phyloP scores from a whole-genome alignment of 2,888 invertebrate genomes.

The Zygaena filipendulae region DNA sequence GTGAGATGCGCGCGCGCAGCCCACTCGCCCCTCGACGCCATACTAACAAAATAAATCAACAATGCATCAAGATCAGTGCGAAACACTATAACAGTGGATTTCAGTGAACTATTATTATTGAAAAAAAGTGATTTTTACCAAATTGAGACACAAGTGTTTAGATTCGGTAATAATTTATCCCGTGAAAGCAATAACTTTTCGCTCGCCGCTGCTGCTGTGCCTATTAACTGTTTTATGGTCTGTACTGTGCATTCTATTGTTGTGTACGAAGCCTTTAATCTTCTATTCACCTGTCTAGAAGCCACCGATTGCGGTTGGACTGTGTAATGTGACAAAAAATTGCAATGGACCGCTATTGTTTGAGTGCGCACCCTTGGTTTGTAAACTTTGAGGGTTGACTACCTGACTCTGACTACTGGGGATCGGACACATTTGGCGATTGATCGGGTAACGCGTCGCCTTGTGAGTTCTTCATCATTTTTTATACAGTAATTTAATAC shows the following conservation, averaged over 20 bases:
- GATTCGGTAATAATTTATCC: constrained; percentile 25
- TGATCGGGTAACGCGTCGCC: constrained; percentile 48
- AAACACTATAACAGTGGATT: constrained; percentile 38
- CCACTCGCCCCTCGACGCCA: constrained; percentile 20
- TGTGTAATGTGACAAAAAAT: constrained; percentile 67
- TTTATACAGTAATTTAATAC: constrained; percentile 58
- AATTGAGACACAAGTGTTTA: constrained; percentile 21
- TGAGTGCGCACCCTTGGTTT: constrained; percentile 36
- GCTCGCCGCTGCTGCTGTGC: constrained; percentile 24
- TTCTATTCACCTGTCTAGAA: constrained; percentile 53
- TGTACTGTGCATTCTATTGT: constrained; percentile 56
- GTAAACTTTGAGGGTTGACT: constrained; percentile 61
- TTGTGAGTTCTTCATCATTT: constrained; percentile 54
- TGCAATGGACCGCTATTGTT: constrained; percentile 52
- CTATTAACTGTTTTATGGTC: constrained; percentile 58
- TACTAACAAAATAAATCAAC: constrained; percentile 8
- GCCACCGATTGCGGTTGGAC: constrained; percentile 50
- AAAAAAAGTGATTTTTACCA: constrained; percentile 22
- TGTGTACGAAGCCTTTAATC: constrained; percentile 56
- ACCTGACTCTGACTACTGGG: constrained; percentile 58
- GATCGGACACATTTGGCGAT: constrained; percentile 41
- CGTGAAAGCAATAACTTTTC: constrained; percentile 24
- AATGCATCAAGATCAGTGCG: constrained; percentile 16
- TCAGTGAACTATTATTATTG: constrained; percentile 39
- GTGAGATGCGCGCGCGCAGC: constrained; percentile 53